Base-by-base conservation (phyloP, 2,888 invertebrate species). In the Drosophila aldrichi region DNA sequence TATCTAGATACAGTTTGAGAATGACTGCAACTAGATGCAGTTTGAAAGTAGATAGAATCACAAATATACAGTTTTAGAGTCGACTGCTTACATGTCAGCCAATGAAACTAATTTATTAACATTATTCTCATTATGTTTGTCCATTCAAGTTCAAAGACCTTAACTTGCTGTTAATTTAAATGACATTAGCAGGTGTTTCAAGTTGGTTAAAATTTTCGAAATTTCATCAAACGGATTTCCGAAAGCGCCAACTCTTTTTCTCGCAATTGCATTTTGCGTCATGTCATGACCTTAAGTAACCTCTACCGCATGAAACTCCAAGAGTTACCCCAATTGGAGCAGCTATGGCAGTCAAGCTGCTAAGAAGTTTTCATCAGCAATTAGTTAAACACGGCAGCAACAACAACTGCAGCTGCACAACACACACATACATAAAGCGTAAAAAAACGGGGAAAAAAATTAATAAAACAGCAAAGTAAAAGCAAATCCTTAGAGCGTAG, bases 401-500 rank as follows among this genome's bases (percentile, higher is more conserved):
- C 38, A 70, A 41, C 25, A 41, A 49, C 41, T 52, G 56, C 70
- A 55, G 66, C 66, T 66, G 66, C 46, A 40, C 18, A 22, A 52
- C 14, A 32, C 16, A 46, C 1, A 29, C n/a, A 36, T 34, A 8
- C 29, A 29, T 1, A 8, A 7, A 8, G 9, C 9, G 22, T 18
- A 41, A 52, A 36, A 16, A 14, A 41, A 22, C 20, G 20, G 14
- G 40, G 34, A 29, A 68, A 52, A 57, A 55, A 68, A 55, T 69
- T 8, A n/a, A 20, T 14, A 34, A 10, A 38, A 5, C 16, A 32
- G 40, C 49, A 29, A 66, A 55, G 60, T 59, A 81, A 65, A 49
- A 64, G 55, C 52, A 85, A 85, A 79, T 74, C 79, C 79, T 56
- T 62, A 68, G 55, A 70, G 78, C 79, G 69, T 79, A 82, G 88